Base-by-base conservation (phyloP, 2,797 vertebrate genomes). In the Uromys caudimaculatus region DNA sequence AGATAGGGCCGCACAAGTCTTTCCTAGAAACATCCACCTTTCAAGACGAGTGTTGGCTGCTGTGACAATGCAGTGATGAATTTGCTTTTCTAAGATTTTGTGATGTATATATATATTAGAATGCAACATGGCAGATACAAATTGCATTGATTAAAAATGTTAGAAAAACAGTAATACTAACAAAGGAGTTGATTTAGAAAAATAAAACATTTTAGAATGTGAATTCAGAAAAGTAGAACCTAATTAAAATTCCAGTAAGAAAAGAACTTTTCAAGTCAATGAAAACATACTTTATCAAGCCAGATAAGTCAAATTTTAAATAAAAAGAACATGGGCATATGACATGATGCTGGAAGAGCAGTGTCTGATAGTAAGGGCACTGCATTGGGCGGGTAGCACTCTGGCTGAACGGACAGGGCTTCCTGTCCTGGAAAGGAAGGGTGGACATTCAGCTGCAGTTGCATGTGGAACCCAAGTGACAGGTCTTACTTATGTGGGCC, bases 11-110 rank as follows among this genome's bases (percentile, higher is more conserved):
- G 35, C 60, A 93, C 14, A 91, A 88, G 58, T 56, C 50, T 88
- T 76, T 75, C n/a, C 11, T 52, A 54, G 16, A 90, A 12, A 11
- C n/a, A 17, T 24, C 44, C 60, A 38, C 7, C 2, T 87, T 83
- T 35, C 47, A 44, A 91, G 76, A 77, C 38, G 10, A 50, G 23
- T 35, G 32, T 38, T 52, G 76, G 76, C 52, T 69, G 32, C 19
- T 32, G 69, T 90, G 50, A 35, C 29, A 50, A 12, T 32, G 21
- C 27, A 89, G 32, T 23, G 13, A 69, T 24, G 8, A 71, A 38
- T 64, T 85, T 27, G 83, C 13, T 93, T 93, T 90, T 71, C 76
- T 83, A 71, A 82, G 52, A 17, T 54, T 87, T 93, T 81, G n/a
- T 38, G 17, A 38, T 44, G 6, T 44, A 44, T 44, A 44, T 44